Evolutionary conservation across 1,140 invertebrate species (phyloP).

Genomic region (Drosophila nasuta): DNA sequence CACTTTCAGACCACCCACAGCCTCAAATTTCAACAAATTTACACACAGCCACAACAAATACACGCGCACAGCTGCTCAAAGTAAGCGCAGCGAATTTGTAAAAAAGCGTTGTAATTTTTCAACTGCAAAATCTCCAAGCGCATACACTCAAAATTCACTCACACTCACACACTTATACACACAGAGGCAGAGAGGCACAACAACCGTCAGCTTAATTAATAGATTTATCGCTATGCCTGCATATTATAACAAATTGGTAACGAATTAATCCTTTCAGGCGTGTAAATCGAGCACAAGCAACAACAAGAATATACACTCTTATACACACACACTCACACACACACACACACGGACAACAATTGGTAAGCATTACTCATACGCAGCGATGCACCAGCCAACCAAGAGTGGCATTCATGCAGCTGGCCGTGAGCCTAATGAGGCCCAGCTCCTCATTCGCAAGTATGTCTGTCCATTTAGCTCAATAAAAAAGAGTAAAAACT

Average conservation of each 20-base stretch:
- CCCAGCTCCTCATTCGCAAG: conserved; percentile 29
- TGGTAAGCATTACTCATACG: conserved; percentile 72
- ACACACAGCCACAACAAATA: conserved; percentile 46
- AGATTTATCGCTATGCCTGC: conserved; percentile 76
- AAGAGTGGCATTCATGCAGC: background rate
- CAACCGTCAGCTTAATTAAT: conserved; percentile 80
- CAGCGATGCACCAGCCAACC: conserved; percentile 51
- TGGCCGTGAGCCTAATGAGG: conserved; percentile 55
- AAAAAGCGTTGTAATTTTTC: conserved; percentile 58
- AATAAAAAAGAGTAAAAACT: conserved; percentile 79
- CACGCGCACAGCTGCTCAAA: conserved; percentile 37
- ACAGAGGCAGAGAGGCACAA: conserved; percentile 37
- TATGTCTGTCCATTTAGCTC: conserved; percentile 42
- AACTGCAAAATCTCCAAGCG: conserved; percentile 52
- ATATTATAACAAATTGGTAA: conserved; percentile 81
- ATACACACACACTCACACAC: background rate
- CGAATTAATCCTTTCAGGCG: conserved; percentile 80
- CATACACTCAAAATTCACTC: conserved; percentile 45
- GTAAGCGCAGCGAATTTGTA: conserved; percentile 54
- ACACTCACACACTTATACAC: conserved; percentile 2
- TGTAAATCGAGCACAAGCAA: conserved; percentile 58
- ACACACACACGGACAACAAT: conserved; percentile 16
- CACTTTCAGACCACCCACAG: conserved; percentile 76
- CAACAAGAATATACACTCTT: no score
- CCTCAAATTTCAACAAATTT: conserved; percentile 77